phyloP scores from a whole-genome alignment of 1,140 invertebrate genomes.

The Araneus ventricosus region DNA sequence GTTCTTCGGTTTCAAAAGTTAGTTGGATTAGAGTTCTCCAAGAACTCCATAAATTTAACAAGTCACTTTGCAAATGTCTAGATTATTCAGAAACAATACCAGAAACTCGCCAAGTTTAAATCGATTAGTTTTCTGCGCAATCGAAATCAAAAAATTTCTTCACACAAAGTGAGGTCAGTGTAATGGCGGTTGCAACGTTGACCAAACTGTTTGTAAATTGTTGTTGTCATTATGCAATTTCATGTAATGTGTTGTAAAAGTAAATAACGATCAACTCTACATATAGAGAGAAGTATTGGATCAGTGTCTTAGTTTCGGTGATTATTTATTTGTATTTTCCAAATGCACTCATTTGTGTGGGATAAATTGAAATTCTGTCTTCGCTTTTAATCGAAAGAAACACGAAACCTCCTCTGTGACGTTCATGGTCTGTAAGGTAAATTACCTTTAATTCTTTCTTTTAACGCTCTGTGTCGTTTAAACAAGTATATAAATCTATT shows the following conservation, averaged over 20 bases:
- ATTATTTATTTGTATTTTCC: background rate
- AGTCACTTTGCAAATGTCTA: background rate
- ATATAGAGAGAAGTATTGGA: background rate
- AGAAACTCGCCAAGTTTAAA: background rate
- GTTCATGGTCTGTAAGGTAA: constrained; percentile 42
- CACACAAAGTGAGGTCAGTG: constrained; percentile 63
- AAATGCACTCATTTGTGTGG: constrained; percentile 1
- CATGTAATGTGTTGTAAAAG: background rate
- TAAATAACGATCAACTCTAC: background rate
- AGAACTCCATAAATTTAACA: too few species aligned
- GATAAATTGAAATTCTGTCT: background rate
- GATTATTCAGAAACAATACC: background rate
- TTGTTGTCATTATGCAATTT: constrained; percentile 66
- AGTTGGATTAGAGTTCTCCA: too few species aligned
- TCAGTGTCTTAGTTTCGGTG: background rate
- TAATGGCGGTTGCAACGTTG: constrained; percentile 75
- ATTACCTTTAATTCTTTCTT: background rate
- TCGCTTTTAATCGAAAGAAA: constrained; percentile 1
- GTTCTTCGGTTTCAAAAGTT: too few species aligned
- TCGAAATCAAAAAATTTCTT: constrained; percentile 52
- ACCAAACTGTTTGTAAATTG: constrained; percentile 54
- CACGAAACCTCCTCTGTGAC: background rate
- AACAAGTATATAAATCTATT: background rate
- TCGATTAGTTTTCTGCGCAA: constrained; percentile 8
- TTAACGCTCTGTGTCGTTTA: background rate